Percentiles rank a stretch among this genome's conserved stretches.
These are phyloP conservation scores for Melanargia galathea DNA, from an alignment of 2,888 invertebrate genomes.

Conservation along the genomic window DNA sequence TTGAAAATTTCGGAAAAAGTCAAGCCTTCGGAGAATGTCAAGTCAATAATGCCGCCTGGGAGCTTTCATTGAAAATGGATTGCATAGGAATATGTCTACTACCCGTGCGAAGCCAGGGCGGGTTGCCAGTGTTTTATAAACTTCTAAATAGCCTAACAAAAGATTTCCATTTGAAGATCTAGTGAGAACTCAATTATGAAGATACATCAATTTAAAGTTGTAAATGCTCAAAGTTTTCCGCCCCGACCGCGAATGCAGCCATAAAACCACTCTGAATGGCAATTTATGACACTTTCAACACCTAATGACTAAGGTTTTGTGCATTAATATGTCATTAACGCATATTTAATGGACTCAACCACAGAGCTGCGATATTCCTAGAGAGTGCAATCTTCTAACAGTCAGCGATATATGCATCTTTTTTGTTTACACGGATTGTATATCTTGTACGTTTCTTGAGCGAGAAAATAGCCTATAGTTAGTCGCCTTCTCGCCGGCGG, in stretches of 20 bases:
- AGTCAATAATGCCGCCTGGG: too few relatives aligned
- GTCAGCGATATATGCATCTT: not conserved
- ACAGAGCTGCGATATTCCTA: not conserved
- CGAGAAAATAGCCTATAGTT: too few relatives aligned
- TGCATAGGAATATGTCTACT: too few relatives aligned
- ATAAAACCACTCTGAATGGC: conserved; percentile 17
- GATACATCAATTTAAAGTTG: conserved; percentile 17
- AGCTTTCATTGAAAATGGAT: too few relatives aligned
- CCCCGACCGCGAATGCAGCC: conserved; percentile 14
- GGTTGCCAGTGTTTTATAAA: too few relatives aligned
- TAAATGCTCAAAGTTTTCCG: conserved; percentile 19
- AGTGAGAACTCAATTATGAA: conserved; percentile 12
- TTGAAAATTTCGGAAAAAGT: too few relatives aligned
- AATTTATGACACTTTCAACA: conserved; percentile 25
- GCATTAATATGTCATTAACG: conserved; percentile 65
- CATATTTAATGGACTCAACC: conserved; percentile 62
- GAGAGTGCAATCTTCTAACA: not conserved
- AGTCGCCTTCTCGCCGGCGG: too few relatives aligned
- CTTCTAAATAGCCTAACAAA: too few relatives aligned
- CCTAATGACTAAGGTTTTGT: conserved; percentile 43
- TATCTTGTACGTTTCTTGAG: too few relatives aligned
- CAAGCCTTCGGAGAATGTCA: too few relatives aligned
- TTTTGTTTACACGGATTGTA: too few relatives aligned
- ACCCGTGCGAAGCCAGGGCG: too few relatives aligned
- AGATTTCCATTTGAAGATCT: not conserved